Evolutionary conservation across 1,140 invertebrate species (phyloP).

Genomic region (Druon quercuslanigerum): DNA sequence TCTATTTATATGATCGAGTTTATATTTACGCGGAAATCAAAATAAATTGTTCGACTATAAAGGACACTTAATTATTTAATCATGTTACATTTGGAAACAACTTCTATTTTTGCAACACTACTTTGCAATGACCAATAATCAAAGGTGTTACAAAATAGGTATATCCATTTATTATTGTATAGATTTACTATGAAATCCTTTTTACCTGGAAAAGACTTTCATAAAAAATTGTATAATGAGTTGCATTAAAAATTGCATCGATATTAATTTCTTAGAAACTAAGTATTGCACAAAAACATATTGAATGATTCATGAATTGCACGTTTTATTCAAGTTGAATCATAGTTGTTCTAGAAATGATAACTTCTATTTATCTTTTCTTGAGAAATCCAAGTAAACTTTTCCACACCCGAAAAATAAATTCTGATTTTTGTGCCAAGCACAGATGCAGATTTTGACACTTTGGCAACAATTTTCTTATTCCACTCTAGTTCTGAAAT

Average conservation of each 20-base stretch:
- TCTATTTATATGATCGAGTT: neutral
- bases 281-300: neutral
- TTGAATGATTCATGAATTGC: neutral
- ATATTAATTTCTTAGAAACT: conserved; percentile 4
- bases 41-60: too few species aligned
- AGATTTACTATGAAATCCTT: too few species aligned
- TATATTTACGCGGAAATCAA: neutral
- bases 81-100: too few species aligned
- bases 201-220: neutral
- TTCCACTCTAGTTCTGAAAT: neutral
- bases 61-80: too few species aligned
- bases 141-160: neutral
- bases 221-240: neutral
- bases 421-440: neutral
- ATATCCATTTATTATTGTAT: neutral
- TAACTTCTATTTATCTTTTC: neutral
- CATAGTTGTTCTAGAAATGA: neutral
- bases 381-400: neutral
- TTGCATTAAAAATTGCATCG: neutral
- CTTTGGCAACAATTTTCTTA: neutral
- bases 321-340: neutral
- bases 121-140: neutral
- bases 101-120: too few species aligned
- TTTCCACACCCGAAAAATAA: neutral
- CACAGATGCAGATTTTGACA: conserved; percentile 12